Conservation (phyloP, 2,888 invertebrate genomes). For the Oscheius sp. region DNA sequence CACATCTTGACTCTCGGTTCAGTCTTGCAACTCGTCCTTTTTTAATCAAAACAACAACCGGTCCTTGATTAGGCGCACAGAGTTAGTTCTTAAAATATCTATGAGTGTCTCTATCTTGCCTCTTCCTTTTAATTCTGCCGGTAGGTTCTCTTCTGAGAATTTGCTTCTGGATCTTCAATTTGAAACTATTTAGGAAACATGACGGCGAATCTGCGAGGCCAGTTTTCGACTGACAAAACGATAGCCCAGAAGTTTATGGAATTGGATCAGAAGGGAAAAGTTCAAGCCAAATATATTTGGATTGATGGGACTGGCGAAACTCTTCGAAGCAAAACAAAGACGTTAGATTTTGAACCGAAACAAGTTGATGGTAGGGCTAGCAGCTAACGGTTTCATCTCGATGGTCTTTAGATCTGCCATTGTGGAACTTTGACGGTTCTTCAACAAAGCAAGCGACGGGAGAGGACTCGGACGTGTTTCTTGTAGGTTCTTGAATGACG, state of each 20-base stretch:
- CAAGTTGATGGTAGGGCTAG: conserved; percentile 73
- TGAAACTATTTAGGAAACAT: too few relatives aligned
- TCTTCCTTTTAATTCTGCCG: too few relatives aligned
- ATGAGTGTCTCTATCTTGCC: too few relatives aligned
- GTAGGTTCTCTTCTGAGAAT: too few relatives aligned
- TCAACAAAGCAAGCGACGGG: conserved; percentile 73
- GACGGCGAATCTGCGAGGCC: conserved; percentile 60
- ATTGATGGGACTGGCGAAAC: conserved; percentile 91
- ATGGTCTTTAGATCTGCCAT: conserved; percentile 70
- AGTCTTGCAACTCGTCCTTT: too few relatives aligned
- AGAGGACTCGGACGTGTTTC: conserved; percentile 80
- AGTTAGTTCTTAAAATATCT: too few relatives aligned
- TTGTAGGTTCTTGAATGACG: too few relatives aligned
- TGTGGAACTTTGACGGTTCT: conserved; percentile 74
- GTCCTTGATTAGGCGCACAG: too few relatives aligned
- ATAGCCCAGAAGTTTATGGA: conserved; percentile 76
- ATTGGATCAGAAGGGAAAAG: conserved; percentile 81
- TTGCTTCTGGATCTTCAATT: too few relatives aligned
- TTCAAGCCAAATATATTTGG: conserved; percentile 88
- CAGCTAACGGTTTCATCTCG: conserved; percentile 4
- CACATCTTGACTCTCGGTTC: too few relatives aligned
- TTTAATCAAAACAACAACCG: too few relatives aligned
- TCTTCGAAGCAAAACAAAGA: conserved; percentile 86
- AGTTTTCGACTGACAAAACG: conserved; percentile 70
- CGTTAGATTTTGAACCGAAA: conserved; percentile 83